Evolutionary conservation across 2,888 invertebrate genomes (phyloP), one percentile per base, ranked within the genome.

Genomic region (Lasioglossum vierecki): DNA sequence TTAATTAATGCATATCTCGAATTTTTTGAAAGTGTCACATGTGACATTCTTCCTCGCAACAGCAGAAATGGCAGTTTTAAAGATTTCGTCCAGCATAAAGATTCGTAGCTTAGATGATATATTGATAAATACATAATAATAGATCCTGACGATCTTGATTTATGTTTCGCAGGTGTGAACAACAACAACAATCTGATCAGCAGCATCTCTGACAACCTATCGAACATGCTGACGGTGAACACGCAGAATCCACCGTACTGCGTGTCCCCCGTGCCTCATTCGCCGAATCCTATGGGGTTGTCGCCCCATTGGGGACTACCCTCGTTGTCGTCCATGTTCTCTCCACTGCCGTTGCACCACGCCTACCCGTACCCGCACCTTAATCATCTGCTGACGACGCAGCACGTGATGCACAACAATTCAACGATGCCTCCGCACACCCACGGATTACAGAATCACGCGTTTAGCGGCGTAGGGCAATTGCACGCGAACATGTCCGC

Each of bases 401-500:
- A 94, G 46, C 95, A 94, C 49, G 89, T 93, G 90, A 88, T 94
- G 88, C 93, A 93, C 78, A 92, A 91, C 78, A 91, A 91, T 63
- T 11, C 60, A 26, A 75, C 90, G 70, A 84, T 93, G 81, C 84
- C 91, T 0, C 82, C 89, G 5, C 91, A 93, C 63, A 86, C 90
- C 0, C 93, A 93, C 22, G 92, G 90, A 39, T 30, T 92, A 44
- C 76, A 90, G 2, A 91, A 91, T 68, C 91, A 92, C 35, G 88
- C 76, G 53, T 84, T 91, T 35, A 74, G 86, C 75, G 80, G 90
- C 49, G 83, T 91, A 41, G 85, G 92, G 41, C 90, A 90, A 44
- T 83, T 92, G 79, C 90, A 91, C 35, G 75, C 90, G 26, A 90
- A 90, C 72, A 49, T 89, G 76, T 95, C 96, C 91, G 95, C 96